These are phyloP conservation scores for Lycaon pictus DNA, from an alignment of 2,113 vertebrate genomes.

Conservation along the genomic window DNA sequence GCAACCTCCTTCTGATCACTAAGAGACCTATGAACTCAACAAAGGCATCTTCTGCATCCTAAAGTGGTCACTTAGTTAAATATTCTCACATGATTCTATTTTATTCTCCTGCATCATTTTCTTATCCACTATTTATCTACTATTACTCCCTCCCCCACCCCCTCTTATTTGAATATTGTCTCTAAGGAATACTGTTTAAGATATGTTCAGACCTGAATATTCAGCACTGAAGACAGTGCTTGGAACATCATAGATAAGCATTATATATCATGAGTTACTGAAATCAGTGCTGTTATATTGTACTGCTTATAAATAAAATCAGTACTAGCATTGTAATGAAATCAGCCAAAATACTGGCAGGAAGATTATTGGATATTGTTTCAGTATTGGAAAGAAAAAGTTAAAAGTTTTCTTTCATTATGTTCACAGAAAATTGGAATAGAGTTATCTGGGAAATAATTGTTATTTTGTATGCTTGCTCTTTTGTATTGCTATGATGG, in stretches of 20 bases:
- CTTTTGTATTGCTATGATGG: not conserved
- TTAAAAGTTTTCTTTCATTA: not conserved
- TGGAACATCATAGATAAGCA: not conserved
- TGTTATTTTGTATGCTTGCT: not conserved
- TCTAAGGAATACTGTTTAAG: not conserved
- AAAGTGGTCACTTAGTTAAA: not conserved
- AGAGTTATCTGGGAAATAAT: not conserved
- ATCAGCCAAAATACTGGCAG: not conserved
- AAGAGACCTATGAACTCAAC: too few relatives aligned
- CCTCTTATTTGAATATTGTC: not conserved
- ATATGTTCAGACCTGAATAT: not conserved
- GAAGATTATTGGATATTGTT: not conserved
- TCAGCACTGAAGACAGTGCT: not conserved
- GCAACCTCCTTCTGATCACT: not conserved
- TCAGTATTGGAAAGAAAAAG: not conserved
- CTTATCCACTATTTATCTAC: not conserved
- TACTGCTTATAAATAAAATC: not conserved
- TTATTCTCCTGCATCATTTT: not conserved
- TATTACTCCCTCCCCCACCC: not conserved
- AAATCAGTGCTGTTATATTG: not conserved
- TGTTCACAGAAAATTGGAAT: not conserved
- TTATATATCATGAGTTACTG: not conserved
- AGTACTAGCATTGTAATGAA: not conserved
- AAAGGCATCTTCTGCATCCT: not conserved
- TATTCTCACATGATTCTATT: not conserved